phyloP scores from a whole-genome alignment of 1,140 invertebrate species.

The Physella acuta region DNA sequence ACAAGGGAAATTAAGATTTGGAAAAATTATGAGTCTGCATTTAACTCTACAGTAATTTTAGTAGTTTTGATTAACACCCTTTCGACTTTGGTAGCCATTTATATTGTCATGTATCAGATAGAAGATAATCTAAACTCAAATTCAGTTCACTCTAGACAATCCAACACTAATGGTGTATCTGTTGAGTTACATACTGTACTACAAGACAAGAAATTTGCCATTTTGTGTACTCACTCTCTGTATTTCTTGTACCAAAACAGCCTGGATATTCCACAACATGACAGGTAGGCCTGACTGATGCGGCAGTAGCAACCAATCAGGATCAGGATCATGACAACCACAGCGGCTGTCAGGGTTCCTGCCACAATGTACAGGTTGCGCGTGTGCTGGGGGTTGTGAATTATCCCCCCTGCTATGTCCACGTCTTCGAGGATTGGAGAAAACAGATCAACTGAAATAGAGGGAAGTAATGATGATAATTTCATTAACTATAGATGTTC shows the following conservation, averaged over 20 bases:
- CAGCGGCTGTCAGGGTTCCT: conserved; percentile 34
- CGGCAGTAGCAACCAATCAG: conserved; percentile 40
- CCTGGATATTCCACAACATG: conserved; percentile 10
- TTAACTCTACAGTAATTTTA: no score
- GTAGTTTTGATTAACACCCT: no score
- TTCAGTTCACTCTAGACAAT: no score
- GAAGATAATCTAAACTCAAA: no score
- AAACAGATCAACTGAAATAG: conserved; percentile 37
- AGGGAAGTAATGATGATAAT: not conserved
- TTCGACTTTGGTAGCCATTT: no score
- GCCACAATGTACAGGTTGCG: conserved; percentile 43
- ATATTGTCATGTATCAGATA: no score
- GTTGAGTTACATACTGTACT: no score
- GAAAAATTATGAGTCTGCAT: no score
- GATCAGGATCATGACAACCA: conserved; percentile 33
- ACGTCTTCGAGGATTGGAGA: conserved; percentile 33
- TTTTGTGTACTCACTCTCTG: conserved; percentile 8
- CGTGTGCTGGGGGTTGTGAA: conserved; percentile 26
- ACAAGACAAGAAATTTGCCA: no score
- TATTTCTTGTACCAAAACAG: not conserved
- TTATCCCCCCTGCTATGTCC: conserved; percentile 7
- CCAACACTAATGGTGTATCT: no score
- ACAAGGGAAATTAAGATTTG: no score
- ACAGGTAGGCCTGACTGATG: conserved; percentile 33
- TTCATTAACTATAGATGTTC: no score